Conservation (phyloP, 92 coral and sea anemone genomes). For the Epizoanthus scotinus region DNA sequence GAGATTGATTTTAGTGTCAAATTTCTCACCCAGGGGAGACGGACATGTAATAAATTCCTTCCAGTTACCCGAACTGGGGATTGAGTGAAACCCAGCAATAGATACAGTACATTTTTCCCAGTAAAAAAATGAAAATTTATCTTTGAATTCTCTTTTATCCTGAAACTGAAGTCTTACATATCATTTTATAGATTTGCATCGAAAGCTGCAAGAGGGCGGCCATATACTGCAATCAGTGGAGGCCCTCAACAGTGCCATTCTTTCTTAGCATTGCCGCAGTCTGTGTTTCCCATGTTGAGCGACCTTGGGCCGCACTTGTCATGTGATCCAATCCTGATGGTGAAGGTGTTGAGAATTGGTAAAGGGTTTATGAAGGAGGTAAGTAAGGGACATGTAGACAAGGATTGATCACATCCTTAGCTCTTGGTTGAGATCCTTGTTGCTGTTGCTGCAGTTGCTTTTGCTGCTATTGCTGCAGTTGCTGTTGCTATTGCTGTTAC, state of each 20-base stretch:
- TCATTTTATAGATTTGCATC: constrained; percentile 71
- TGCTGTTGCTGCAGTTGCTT: too few species aligned
- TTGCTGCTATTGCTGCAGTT: too few species aligned
- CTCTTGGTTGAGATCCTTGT: too few species aligned
- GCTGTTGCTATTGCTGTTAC: too few species aligned
- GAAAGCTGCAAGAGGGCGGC: constrained; percentile 95
- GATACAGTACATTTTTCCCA: background rate
- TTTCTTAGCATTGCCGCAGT: constrained; percentile 68
- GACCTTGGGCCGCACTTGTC: constrained; percentile 95
- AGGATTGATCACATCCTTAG: background rate
- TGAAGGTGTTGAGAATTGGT: constrained; percentile 89
- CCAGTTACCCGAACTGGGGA: too few species aligned
- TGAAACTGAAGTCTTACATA: background rate
- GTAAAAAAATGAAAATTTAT: background rate
- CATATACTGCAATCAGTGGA: constrained; percentile 74
- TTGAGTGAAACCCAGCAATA: too few species aligned
- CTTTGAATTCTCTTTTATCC: background rate
- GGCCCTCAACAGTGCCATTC: constrained; percentile 78
- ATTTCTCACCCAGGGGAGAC: too few species aligned
- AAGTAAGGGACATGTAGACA: background rate
- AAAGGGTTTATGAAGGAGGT: constrained; percentile 96
- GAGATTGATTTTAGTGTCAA: too few species aligned
- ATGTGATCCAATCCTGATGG: constrained; percentile 90
- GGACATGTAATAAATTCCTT: too few species aligned
- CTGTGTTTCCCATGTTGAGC: constrained; percentile 82